phyloP scores from a whole-genome alignment of 2,888 invertebrate species.

The Labia minor region DNA sequence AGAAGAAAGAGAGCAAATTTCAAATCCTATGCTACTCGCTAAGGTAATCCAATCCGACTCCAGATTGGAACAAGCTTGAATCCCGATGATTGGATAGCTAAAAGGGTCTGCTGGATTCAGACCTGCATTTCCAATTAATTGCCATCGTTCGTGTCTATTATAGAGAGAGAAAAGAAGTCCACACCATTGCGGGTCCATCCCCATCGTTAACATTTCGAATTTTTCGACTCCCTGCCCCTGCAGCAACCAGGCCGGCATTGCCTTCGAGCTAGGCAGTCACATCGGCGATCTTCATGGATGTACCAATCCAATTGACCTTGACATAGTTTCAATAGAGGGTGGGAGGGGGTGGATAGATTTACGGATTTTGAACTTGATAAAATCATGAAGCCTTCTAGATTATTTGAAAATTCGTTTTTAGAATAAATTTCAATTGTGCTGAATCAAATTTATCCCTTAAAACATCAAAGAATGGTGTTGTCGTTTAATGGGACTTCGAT shows the following conservation, averaged over 20 bases:
- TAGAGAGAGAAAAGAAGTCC: constrained; percentile 28
- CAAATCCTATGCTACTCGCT: constrained; percentile 29
- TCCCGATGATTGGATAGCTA: constrained; percentile 23
- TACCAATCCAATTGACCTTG: not conserved
- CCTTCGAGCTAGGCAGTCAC: not conserved
- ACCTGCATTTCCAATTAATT: constrained; percentile 21
- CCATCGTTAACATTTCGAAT: constrained; percentile 27
- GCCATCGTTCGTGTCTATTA: constrained; percentile 27
- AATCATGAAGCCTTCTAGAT: not conserved
- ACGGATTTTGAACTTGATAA: not conserved
- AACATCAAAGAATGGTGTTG: no score
- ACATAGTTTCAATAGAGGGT: not conserved
- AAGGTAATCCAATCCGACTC: constrained; percentile 29
- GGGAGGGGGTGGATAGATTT: not conserved
- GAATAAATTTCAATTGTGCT: not conserved
- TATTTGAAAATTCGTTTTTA: not conserved
- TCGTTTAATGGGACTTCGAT: not conserved
- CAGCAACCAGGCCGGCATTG: not conserved
- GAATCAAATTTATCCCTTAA: no score
- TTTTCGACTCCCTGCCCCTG: not conserved
- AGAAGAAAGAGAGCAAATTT: constrained; percentile 29
- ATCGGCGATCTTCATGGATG: not conserved
- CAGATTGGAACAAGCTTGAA: constrained; percentile 30
- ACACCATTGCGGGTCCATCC: constrained; percentile 28
- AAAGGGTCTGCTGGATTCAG: constrained; percentile 27